Percentiles rank a stretch among this genome's conserved stretches.
These are phyloP conservation scores for Hydractinia echinata DNA, from an alignment of 30 jellyfish, hydroid and myxozoan species.

Conservation along the genomic window DNA sequence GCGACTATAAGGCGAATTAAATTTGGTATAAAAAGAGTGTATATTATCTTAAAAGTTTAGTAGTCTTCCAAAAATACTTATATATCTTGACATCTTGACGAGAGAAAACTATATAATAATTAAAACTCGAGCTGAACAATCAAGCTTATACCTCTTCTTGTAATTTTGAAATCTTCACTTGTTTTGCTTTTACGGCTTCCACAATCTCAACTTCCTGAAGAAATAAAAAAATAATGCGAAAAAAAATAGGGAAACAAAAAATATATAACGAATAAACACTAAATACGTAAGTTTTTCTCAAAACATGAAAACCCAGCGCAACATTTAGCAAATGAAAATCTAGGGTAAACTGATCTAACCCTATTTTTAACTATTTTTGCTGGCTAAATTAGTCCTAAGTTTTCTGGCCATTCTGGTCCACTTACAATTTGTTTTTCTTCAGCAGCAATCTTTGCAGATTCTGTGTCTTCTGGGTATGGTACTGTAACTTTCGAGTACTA, in stretches of 20 bases:
- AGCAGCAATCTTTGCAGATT: slow-evolving; percentile 59
- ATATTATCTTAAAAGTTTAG: no score
- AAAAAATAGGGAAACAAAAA: no score
- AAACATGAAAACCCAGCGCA: no score
- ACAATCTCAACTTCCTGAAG: neutral
- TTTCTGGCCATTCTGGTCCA: no score
- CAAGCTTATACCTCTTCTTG: slow-evolving; percentile 4
- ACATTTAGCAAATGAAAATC: no score
- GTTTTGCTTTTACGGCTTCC: neutral
- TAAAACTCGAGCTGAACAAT: slow-evolving; percentile 2
- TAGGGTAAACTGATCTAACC: no score
- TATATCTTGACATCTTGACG: neutral
- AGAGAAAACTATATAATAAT: neutral
- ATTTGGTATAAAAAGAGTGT: no score
- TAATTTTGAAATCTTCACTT: slow-evolving; percentile 7
- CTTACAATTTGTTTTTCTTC: slow-evolving; percentile 61
- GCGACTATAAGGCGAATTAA: no score
- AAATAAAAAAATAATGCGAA: neutral
- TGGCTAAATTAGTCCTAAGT: no score
- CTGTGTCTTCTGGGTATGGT: slow-evolving; percentile 86
- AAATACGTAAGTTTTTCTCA: no score
- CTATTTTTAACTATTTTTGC: no score
- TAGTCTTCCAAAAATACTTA: neutral
- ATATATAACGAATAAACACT: no score
- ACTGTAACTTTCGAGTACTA: slow-evolving; percentile 62